Conservation (phyloP, 2,888 invertebrate species). For the Lycophotia porphyrea region DNA sequence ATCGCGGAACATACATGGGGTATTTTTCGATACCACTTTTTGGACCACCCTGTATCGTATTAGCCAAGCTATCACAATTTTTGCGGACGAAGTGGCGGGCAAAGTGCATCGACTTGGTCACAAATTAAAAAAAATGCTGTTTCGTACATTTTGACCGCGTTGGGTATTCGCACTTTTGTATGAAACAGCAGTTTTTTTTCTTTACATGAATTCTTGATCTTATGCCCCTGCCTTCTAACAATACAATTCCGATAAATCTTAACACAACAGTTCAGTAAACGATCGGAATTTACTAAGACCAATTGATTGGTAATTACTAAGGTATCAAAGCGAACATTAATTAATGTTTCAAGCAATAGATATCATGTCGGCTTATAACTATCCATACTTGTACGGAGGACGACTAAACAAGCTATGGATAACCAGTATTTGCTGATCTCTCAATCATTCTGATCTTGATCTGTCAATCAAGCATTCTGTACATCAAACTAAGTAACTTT, state of each 20-base stretch:
- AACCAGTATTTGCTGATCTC: no score
- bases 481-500: no score
- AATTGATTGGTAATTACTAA: neutral
- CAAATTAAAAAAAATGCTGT: neutral
- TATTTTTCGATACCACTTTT: no score
- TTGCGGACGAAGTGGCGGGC: no score
- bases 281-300: neutral
- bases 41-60: no score
- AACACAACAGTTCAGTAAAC: neutral
- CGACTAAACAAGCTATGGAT: no score
- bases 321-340: neutral
- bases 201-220: neutral
- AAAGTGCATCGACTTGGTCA: no score
- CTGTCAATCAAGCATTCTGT: no score
- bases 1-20: no score
- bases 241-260: neutral
- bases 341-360: conserved; percentile 7
- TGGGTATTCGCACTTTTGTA: neutral
- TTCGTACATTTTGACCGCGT: neutral
- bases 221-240: neutral
- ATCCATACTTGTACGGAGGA: neutral
- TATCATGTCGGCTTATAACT: neutral
- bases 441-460: no score
- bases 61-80: no score
- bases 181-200: neutral